Evolutionary conservation across 2,888 invertebrate species (phyloP).

Genomic region (Trachelus iudaicus): DNA sequence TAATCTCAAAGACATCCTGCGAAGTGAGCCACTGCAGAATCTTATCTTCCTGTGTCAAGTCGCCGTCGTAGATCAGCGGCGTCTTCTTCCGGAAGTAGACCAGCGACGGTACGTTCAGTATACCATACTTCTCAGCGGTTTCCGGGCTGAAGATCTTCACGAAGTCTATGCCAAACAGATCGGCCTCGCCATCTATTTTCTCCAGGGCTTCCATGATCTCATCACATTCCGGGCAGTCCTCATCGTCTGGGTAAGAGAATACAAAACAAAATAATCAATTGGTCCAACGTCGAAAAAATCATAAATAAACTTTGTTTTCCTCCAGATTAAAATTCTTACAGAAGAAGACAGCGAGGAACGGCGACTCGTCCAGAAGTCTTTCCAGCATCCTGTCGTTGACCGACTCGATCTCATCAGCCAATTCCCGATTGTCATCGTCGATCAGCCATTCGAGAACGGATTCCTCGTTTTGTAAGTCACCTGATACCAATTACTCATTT

Average conservation of each 20-base stretch:
- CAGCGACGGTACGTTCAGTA: conserved; percentile 86
- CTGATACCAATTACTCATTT: conserved; percentile 58
- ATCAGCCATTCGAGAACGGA: conserved; percentile 92
- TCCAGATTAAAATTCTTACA: conserved; percentile 72
- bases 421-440: conserved; percentile 91
- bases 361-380: conserved; percentile 85
- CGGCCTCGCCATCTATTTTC: conserved; percentile 95
- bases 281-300: too few species aligned
- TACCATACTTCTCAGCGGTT: conserved; percentile 83
- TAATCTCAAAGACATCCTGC: conserved; percentile 94
- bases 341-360: conserved; percentile 90
- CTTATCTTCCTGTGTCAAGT: conserved; percentile 86
- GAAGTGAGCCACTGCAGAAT: conserved; percentile 91
- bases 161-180: conserved; percentile 93
- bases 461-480: conserved; percentile 91
- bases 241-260: conserved; percentile 75
- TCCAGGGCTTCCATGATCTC: conserved; percentile 91
- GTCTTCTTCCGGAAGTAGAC: conserved; percentile 87
- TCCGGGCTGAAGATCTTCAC: conserved; percentile 89
- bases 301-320: too few species aligned
- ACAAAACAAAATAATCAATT: too few species aligned
- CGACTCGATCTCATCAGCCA: conserved; percentile 94
- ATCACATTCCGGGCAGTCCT: conserved; percentile 90
- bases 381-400: conserved; percentile 92
- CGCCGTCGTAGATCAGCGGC: conserved; percentile 90